Evolutionary conservation across 2,113 vertebrate genomes (phyloP).

Genomic region (Taxidea taxus): DNA sequence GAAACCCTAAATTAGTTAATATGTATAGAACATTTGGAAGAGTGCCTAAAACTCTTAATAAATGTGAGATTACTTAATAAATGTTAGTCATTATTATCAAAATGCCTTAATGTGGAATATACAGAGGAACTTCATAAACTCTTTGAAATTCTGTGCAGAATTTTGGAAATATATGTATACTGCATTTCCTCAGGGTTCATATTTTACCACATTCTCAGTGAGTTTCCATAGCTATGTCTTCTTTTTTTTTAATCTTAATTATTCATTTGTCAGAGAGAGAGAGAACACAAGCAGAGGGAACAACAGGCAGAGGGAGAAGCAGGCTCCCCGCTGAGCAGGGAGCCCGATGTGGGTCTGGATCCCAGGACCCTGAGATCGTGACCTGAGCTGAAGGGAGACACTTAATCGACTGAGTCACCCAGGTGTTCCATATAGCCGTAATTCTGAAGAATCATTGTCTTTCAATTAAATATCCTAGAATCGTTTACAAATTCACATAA

Average conservation of each 20-base stretch:
- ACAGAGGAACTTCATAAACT: background rate
- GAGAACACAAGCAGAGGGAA: no score
- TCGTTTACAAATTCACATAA: background rate
- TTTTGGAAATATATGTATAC: background rate
- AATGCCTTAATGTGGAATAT: background rate
- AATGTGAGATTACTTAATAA: background rate
- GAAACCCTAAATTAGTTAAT: background rate
- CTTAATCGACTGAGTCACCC: no score
- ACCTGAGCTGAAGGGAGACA: no score
- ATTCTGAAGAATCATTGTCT: background rate
- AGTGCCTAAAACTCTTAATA: background rate
- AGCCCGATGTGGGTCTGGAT: no score
- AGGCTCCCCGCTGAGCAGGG: no score
- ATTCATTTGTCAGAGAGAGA: no score
- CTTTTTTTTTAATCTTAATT: no score
- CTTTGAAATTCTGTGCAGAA: background rate
- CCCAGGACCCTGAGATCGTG: no score
- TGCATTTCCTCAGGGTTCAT: background rate
- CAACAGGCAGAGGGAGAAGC: no score
- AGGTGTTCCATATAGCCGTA: background rate
- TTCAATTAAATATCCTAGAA: background rate
- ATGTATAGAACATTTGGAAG: background rate
- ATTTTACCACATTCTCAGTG: background rate
- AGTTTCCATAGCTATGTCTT: background rate
- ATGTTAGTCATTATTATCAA: background rate